These are phyloP conservation scores for Sinohyriopsis cumingii DNA, from an alignment of 2,888 invertebrate species.

Conservation along the genomic window DNA sequence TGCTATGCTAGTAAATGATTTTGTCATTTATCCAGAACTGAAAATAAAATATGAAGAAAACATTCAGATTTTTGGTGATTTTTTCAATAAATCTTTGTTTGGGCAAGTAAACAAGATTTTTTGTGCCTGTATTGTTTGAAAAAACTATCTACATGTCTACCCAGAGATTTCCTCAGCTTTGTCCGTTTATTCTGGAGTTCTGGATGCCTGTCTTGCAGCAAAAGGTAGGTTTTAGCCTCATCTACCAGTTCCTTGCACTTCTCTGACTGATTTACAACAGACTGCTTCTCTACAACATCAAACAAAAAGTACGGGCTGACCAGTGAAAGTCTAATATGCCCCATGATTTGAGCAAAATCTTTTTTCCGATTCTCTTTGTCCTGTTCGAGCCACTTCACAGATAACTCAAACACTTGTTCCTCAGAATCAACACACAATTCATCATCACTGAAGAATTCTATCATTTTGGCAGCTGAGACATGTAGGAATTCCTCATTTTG, in stretches of 20 bases:
- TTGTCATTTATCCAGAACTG: too few relatives aligned
- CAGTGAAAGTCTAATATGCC: constrained; percentile 73
- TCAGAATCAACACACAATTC: constrained; percentile 93
- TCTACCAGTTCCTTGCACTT: constrained; percentile 72
- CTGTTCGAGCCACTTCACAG: constrained; percentile 88
- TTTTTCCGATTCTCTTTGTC: constrained; percentile 82
- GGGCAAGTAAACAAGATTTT: too few relatives aligned
- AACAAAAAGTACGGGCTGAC: constrained; percentile 74
- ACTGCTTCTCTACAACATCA: constrained; percentile 72
- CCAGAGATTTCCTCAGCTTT: constrained; percentile 71
- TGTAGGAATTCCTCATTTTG: constrained; percentile 94
- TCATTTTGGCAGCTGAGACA: constrained; percentile 84
- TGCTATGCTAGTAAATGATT: too few relatives aligned
- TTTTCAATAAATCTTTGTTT: too few relatives aligned
- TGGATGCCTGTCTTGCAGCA: constrained; percentile 72
- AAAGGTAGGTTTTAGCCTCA: constrained; percentile 73
- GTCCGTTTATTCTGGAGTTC: constrained; percentile 71
- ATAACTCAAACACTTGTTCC: constrained; percentile 83
- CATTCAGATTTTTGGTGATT: too few relatives aligned
- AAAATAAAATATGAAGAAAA: too few relatives aligned
- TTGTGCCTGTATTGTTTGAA: neutral
- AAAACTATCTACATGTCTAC: constrained; percentile 26
- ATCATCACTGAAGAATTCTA: constrained; percentile 88
- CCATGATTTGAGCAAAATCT: constrained; percentile 67
- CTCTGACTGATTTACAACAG: constrained; percentile 67